phyloP scores from a whole-genome alignment of 1,140 invertebrate species.

The Pollicipes pollicipes region DNA sequence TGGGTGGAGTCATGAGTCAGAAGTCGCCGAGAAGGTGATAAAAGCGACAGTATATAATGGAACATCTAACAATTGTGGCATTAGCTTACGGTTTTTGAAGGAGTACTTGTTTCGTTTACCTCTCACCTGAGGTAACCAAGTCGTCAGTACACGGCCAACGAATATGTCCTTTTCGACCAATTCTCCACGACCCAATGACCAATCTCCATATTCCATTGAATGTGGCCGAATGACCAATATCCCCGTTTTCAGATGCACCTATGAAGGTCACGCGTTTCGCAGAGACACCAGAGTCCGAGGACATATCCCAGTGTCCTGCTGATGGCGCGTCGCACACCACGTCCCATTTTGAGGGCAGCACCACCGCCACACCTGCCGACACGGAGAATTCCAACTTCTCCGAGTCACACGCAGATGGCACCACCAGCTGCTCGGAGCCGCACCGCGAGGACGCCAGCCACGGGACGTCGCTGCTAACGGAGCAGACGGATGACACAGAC shows the following conservation, averaged over 20 bases:
- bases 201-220: too few species aligned
- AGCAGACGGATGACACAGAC: background rate
- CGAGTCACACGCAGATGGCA: background rate
- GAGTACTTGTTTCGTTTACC: too few species aligned
- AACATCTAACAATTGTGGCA: too few species aligned
- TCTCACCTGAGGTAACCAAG: too few species aligned
- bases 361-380: background rate
- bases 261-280: background rate
- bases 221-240: too few species aligned
- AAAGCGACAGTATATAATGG: too few species aligned
- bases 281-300: background rate
- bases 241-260: background rate
- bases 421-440: slow-evolving; percentile 1
- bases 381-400: background rate
- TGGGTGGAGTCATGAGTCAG: too few species aligned
- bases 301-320: background rate
- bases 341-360: background rate
- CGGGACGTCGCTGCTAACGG: background rate
- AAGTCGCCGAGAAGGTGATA: too few species aligned
- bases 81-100: too few species aligned
- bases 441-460: background rate
- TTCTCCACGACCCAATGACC: too few species aligned
- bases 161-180: too few species aligned
- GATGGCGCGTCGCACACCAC: background rate
- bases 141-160: too few species aligned